A percentile compares a stretch with the other conserved stretches of the same genome.
phyloP scores from a whole-genome alignment of 2,888 invertebrate species.

The Drosophila melanosoma region DNA sequence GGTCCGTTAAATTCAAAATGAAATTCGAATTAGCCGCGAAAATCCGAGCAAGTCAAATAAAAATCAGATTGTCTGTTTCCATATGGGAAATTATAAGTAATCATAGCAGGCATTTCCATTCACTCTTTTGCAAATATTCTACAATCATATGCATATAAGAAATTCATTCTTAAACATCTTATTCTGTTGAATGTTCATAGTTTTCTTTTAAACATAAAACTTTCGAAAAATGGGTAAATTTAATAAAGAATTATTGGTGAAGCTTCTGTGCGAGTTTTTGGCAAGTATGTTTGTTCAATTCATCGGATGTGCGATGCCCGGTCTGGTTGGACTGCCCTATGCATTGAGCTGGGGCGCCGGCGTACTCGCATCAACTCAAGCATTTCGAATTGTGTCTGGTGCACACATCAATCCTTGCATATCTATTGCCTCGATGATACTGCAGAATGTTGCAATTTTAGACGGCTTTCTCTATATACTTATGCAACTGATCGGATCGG shows the following conservation, averaged over 20 bases:
- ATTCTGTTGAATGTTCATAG: background rate
- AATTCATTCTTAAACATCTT: background rate
- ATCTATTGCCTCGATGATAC: constrained; percentile 44
- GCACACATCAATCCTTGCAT: constrained; percentile 57
- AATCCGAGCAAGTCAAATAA: background rate
- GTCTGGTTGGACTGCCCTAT: background rate
- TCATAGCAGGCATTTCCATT: constrained; percentile 10
- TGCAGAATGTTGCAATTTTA: background rate
- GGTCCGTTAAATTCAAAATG: background rate
- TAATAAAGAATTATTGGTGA: constrained; percentile 10
- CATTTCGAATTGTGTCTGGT: constrained; percentile 49
- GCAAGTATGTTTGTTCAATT: constrained; percentile 29
- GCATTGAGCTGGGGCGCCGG: constrained; percentile 42
- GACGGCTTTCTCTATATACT: constrained; percentile 41
- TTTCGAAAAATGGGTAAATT: constrained; percentile 26
- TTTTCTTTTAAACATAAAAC: background rate
- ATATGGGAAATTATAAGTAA: background rate
- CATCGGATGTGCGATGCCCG: constrained; percentile 22
- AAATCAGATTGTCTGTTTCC: background rate
- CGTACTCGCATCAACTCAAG: constrained; percentile 44
- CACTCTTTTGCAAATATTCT: background rate
- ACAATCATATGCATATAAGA: background rate
- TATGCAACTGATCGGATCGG: constrained; percentile 35
- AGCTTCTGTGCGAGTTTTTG: constrained; percentile 32
- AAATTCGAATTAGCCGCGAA: background rate